Base-by-base conservation (phyloP, 1,140 invertebrate genomes). In the Drosophila pallidifrons region DNA sequence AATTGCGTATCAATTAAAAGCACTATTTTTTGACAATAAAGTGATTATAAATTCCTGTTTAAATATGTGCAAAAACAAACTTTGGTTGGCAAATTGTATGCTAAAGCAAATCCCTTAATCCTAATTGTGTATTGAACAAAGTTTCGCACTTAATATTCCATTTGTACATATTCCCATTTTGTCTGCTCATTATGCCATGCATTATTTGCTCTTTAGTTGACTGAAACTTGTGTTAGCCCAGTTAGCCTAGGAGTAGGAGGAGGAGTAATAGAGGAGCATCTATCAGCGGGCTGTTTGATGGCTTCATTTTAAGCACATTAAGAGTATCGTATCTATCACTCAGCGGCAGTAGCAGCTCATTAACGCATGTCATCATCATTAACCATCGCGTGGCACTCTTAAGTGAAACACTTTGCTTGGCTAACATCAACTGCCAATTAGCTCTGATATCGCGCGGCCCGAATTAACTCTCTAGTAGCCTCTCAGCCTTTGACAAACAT, bases 361-460 rank as follows among this genome's bases (percentile, higher is more conserved):
- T 70, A 70, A 70, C 72, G 72, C 66, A 49, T 61, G 66, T 70
- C 74, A 75, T 70, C 60, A 78, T 78, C 60, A 75, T 75, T 65
- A 70, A 25, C 52, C 59, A 54, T 38, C 51, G 25, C 51, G 25
- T 58, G 35, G 38, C 15, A 59, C 64, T 63, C 46, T 68, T 63
- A 63, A 38, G 41, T 63, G 59, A 67, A 74, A 59, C 70, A 74
- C 64, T 77, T 75, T 73, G 20, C 28, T 55, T 55, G 35, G 59
- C 43, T 55, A 46, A 68, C 61, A 61, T 68, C 75, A 77, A 74
- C 67, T 79, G 77, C 57, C 77, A 79, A 79, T 79, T 79, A 79
- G 61, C 61, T 54, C 5, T 63, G 67, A 55, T 55, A 74, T 79
- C 67, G 73, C 67, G 73, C 77, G 41, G 13, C 43, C 49, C 71